Conservation (phyloP, 1,140 invertebrate genomes). For the Cephus cinctus region DNA sequence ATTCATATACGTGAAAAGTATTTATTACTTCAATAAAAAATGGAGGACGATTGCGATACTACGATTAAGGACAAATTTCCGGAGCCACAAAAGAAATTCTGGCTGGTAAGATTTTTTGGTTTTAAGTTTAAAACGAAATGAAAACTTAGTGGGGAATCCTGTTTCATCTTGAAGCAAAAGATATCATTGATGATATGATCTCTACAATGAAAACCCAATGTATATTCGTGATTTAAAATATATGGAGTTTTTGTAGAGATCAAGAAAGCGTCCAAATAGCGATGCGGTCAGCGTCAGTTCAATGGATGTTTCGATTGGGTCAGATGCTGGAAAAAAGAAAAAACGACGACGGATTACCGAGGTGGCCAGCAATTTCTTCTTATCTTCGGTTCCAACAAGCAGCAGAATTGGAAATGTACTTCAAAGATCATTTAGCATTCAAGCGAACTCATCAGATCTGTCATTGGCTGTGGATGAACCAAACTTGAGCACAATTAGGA, state of each 20-base stretch:
- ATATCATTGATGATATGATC: not conserved
- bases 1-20: no score
- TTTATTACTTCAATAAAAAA: conserved; percentile 19
- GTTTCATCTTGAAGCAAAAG: not conserved
- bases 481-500: conserved; percentile 26
- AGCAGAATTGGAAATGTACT: conserved; percentile 32
- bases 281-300: conserved; percentile 45
- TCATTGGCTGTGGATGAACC: conserved; percentile 35
- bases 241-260: conserved; percentile 32
- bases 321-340: conserved; percentile 38
- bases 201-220: not conserved
- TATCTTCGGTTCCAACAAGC: conserved; percentile 29
- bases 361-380: conserved; percentile 41
- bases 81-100: conserved; percentile 47
- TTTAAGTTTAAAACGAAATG: not conserved
- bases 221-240: not conserved
- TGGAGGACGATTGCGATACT: conserved; percentile 32
- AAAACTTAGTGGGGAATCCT: not conserved
- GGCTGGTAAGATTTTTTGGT: conserved; percentile 37
- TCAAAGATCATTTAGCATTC: conserved; percentile 37
- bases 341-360: conserved; percentile 48
- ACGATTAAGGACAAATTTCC: conserved; percentile 42
- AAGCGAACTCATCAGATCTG: conserved; percentile 27
- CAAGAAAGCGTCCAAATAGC: conserved; percentile 48
- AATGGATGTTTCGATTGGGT: conserved; percentile 46